Evolutionary conservation across 2,888 invertebrate species (phyloP).

Genomic region (Tanytarsus gracilentus): DNA sequence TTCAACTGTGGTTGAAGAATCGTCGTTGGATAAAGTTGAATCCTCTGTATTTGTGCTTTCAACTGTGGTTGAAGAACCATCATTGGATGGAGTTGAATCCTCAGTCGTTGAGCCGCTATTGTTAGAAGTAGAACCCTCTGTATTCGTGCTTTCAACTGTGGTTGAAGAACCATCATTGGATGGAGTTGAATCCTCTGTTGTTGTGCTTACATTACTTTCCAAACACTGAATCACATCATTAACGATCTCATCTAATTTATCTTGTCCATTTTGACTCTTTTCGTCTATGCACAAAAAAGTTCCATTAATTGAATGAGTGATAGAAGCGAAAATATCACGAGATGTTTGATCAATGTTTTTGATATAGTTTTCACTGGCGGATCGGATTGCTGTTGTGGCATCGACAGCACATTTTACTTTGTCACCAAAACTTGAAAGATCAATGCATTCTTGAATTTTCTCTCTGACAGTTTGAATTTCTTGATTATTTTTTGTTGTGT

Average conservation of each 20-base stretch:
- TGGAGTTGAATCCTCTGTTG: neutral
- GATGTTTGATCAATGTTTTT: neutral
- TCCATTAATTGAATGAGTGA: neutral
- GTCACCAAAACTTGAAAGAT: neutral
- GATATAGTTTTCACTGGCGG: neutral
- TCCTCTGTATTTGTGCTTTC: neutral
- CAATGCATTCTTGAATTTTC: neutral
- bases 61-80: neutral
- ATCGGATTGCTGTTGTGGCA: neutral
- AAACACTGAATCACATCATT: neutral
- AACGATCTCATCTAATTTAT: neutral
- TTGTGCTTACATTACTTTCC: neutral
- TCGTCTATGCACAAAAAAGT: neutral
- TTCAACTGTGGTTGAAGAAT: neutral
- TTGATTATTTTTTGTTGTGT: too few relatives aligned
- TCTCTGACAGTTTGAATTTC: too few relatives aligned
- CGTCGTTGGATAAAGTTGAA: neutral
- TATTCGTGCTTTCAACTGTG: neutral
- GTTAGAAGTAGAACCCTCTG: neutral
- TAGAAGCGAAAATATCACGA: neutral
- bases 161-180: neutral
- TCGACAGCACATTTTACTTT: conserved; percentile 11
- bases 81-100: neutral
- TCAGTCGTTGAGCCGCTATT: neutral
- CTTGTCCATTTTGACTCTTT: neutral